Conservation (phyloP, 2,797 vertebrate species). For the Yasuhikotakia modesta region DNA sequence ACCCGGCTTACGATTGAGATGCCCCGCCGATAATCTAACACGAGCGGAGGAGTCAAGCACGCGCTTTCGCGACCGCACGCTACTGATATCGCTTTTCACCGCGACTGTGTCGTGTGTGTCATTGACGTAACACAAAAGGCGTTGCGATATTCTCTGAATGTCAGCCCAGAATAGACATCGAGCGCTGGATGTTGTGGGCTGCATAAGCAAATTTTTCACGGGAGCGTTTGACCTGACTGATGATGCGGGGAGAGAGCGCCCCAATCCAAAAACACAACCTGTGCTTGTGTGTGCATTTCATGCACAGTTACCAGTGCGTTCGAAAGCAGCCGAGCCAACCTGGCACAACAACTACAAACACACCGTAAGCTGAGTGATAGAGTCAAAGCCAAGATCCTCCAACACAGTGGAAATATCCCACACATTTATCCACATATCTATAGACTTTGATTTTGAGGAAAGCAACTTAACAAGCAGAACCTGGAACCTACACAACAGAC, state of each 20-base stretch:
- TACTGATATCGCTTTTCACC: slow-evolving; percentile 62
- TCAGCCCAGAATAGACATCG: slow-evolving; percentile 34
- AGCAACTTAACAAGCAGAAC: too few relatives aligned
- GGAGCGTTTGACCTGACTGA: slow-evolving; percentile 70
- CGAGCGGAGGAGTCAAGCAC: slow-evolving; percentile 36
- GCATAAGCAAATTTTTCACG: slow-evolving; percentile 58
- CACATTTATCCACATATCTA: background rate
- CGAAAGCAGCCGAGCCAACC: slow-evolving; percentile 70
- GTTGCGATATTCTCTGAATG: slow-evolving; percentile 51
- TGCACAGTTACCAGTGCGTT: slow-evolving; percentile 73
- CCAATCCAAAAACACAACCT: slow-evolving; percentile 69
- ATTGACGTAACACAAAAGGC: slow-evolving; percentile 60
- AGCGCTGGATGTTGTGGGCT: slow-evolving; percentile 16
- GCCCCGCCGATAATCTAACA: slow-evolving; percentile 63
- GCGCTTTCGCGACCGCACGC: slow-evolving; percentile 39
- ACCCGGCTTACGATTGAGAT: slow-evolving; percentile 68
- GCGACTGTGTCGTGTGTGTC: slow-evolving; percentile 49
- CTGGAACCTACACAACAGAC: too few relatives aligned
- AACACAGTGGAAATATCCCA: background rate
- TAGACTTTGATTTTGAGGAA: too few relatives aligned
- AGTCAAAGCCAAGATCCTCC: slow-evolving; percentile 18
- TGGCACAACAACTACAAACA: slow-evolving; percentile 56
- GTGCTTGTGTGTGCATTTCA: slow-evolving; percentile 76
- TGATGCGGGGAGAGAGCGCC: slow-evolving; percentile 73
- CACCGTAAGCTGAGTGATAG: slow-evolving; percentile 19